These are phyloP conservation scores for Parelbella ahira DNA, from an alignment of 2,888 invertebrate genomes.

Conservation along the genomic window DNA sequence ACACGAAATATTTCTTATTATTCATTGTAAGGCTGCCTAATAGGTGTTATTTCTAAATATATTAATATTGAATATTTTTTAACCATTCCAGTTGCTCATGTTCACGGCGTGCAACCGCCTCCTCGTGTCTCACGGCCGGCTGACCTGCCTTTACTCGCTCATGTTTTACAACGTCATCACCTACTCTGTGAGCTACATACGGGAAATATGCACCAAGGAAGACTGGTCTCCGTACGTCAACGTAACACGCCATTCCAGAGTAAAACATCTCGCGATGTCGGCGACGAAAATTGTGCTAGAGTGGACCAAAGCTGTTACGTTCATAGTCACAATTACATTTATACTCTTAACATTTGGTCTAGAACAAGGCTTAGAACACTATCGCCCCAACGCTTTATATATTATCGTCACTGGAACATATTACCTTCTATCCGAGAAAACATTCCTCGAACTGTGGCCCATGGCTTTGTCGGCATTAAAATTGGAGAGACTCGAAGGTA, in stretches of 20 bases:
- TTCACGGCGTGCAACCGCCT: slow-evolving; percentile 86
- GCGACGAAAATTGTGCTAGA: slow-evolving; percentile 90
- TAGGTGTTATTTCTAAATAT: too few relatives aligned
- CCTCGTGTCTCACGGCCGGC: slow-evolving; percentile 78
- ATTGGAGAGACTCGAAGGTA: slow-evolving; percentile 83
- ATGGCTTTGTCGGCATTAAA: slow-evolving; percentile 79
- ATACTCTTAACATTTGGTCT: slow-evolving; percentile 87
- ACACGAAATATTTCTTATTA: too few relatives aligned
- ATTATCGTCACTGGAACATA: slow-evolving; percentile 84
- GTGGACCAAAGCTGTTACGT: slow-evolving; percentile 91
- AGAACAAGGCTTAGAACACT: slow-evolving; percentile 87
- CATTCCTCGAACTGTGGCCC: slow-evolving; percentile 85
- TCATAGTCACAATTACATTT: slow-evolving; percentile 88
- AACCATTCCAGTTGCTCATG: slow-evolving; percentile 82
- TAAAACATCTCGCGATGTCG: slow-evolving; percentile 90
- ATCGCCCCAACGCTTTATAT: slow-evolving; percentile 84
- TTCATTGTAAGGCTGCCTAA: too few relatives aligned
- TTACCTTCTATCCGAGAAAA: slow-evolving; percentile 86
- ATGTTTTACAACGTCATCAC: slow-evolving; percentile 92
- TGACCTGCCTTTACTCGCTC: slow-evolving; percentile 87
- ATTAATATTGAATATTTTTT: slow-evolving; percentile 4
- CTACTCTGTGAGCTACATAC: slow-evolving; percentile 87
- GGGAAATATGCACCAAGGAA: slow-evolving; percentile 86
- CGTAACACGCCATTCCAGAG: slow-evolving; percentile 85
- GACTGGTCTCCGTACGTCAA: slow-evolving; percentile 89